Conservation (phyloP, 1,140 invertebrate species). For the Eumeta japonica region DNA sequence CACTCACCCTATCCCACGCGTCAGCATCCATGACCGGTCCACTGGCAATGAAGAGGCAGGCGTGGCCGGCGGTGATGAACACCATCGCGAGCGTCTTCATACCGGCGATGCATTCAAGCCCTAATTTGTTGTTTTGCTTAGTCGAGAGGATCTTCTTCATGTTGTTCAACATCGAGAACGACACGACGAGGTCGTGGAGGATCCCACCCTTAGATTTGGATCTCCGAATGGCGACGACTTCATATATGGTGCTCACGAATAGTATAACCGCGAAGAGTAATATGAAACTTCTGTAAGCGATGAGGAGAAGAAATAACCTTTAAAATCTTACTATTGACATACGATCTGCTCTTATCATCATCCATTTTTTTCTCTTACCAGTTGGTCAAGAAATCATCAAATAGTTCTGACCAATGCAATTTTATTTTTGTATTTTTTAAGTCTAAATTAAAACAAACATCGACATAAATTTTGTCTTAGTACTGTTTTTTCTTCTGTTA, state of each 20-base stretch:
- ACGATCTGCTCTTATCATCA: not conserved
- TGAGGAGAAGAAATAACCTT: no score
- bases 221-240: slow-evolving; percentile 28
- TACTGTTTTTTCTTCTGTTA: no score
- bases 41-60: slow-evolving; percentile 63
- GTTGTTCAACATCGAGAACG: slow-evolving; percentile 62
- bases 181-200: slow-evolving; percentile 47
- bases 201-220: slow-evolving; percentile 20
- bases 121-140: slow-evolving; percentile 61
- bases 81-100: slow-evolving; percentile 66
- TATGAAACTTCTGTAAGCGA: slow-evolving; percentile 37
- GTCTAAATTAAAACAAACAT: no score
- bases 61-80: slow-evolving; percentile 65
- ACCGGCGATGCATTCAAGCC: slow-evolving; percentile 65
- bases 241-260: slow-evolving; percentile 39
- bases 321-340: slow-evolving; percentile 6
- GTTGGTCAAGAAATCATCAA: not conserved
- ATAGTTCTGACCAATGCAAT: not conserved
- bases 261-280: slow-evolving; percentile 32
- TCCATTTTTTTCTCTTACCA: not conserved
- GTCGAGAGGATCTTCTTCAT: slow-evolving; percentile 61
- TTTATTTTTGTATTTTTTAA: no score
- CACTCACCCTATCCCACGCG: slow-evolving; percentile 61
- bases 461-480: no score
- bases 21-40: slow-evolving; percentile 64